Conservation (phyloP, 2,113 vertebrate species). For the Hyla sarda region DNA sequence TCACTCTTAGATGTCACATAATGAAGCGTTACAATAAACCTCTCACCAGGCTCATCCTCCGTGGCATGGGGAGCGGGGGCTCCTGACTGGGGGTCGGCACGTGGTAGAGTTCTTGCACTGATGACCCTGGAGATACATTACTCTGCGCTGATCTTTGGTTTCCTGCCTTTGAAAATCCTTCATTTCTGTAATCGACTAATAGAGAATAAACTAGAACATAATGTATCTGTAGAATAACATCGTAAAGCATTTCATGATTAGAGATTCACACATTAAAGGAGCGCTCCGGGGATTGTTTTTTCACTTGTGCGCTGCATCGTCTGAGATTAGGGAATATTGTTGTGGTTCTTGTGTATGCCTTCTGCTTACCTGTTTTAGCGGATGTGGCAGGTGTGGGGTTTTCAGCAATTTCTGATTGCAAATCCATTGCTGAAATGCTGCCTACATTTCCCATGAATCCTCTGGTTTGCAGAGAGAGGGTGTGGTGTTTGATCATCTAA, state of each 20-base stretch:
- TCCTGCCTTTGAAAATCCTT: constrained; percentile 6
- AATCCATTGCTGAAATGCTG: no score
- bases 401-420: no score
- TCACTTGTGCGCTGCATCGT: no score
- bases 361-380: no score
- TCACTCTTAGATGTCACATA: background rate
- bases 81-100: constrained; percentile 35
- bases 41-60: constrained; percentile 57
- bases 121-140: constrained; percentile 43
- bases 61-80: constrained; percentile 64
- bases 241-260: background rate
- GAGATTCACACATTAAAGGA: background rate
- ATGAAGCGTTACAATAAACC: background rate
- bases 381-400: no score
- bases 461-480: no score
- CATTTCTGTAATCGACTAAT: constrained; percentile 41
- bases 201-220: background rate
- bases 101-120: constrained; percentile 64
- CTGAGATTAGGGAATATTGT: no score
- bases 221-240: background rate
- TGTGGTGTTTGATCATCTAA: no score
- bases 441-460: no score
- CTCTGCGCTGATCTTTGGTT: constrained; percentile 48
- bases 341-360: no score
- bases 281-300: no score